Conservation (phyloP, 2,113 vertebrate genomes). For the Hemiscyllium ocellatum region DNA sequence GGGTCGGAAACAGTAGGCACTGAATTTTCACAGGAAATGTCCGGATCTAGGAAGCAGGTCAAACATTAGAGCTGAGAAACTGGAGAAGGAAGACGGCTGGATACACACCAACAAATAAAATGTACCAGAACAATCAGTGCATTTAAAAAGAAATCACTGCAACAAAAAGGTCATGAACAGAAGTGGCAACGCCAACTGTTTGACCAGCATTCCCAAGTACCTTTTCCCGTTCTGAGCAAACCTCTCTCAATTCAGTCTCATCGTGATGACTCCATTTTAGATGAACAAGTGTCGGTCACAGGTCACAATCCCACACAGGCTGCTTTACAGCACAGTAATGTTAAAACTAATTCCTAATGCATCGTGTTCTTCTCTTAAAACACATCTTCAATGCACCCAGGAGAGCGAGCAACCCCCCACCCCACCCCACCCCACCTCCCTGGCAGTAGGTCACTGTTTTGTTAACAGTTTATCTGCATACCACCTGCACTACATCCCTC, state of each 20-base stretch:
- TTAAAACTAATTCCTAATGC: no score
- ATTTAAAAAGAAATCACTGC: not conserved
- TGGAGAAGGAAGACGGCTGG: accelerated
- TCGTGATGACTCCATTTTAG: not conserved
- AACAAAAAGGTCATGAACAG: not conserved
- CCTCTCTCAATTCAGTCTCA: not conserved
- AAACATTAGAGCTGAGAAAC: not conserved
- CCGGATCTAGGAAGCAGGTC: conserved; percentile 56
- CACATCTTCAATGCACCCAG: not conserved
- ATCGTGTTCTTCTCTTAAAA: not conserved
- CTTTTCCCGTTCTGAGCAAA: not conserved
- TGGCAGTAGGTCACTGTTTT: no score
- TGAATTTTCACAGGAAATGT: conserved; percentile 59
- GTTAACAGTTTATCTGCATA: not conserved
- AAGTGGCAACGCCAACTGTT: not conserved
- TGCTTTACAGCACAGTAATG: not conserved
- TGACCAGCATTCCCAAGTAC: not conserved
- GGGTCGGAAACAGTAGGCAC: conserved; percentile 56
- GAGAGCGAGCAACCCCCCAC: no score
- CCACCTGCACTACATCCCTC: no score
- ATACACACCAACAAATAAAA: not conserved
- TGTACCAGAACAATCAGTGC: not conserved
- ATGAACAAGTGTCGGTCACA: not conserved
- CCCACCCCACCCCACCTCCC: no score
- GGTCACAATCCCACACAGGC: not conserved